Evolutionary conservation across 2,113 vertebrate genomes (phyloP).

Genomic region (Sceloporus tristichus): DNA sequence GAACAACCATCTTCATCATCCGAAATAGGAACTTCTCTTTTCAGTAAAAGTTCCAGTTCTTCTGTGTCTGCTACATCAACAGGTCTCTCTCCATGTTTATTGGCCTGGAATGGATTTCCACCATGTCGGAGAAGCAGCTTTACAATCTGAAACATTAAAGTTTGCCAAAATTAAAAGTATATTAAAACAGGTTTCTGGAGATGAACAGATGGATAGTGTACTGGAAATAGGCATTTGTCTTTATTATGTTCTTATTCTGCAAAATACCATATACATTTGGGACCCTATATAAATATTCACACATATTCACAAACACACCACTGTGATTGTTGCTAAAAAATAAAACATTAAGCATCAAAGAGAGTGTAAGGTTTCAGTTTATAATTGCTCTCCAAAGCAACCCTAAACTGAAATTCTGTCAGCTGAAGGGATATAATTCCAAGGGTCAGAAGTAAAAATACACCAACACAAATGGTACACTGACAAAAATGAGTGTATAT

Average conservation of each 20-base stretch:
- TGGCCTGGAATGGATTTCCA: slow-evolving; percentile 96
- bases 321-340: background rate
- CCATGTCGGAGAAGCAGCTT: slow-evolving; percentile 94
- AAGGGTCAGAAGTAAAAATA: background rate
- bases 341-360: background rate
- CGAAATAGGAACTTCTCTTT: slow-evolving; percentile 91
- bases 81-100: slow-evolving; percentile 95
- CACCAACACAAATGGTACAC: background rate
- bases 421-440: background rate
- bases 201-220: background rate
- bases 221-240: background rate
- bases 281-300: background rate
- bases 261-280: background rate
- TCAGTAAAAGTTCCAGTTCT: slow-evolving; percentile 92
- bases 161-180: background rate
- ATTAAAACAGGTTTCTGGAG: slow-evolving; percentile 25
- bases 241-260: background rate
- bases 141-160: slow-evolving; percentile 86
- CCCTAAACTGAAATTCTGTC: background rate
- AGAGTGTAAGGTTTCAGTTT: background rate
- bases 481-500: background rate
- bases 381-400: background rate
- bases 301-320: background rate
- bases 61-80: slow-evolving; percentile 97
- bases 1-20: slow-evolving; percentile 94